A percentile compares a stretch with the other conserved stretches of the same genome.
phyloP scores from a whole-genome alignment of 2,888 invertebrate species.

The Ryuthela nishihirai region DNA sequence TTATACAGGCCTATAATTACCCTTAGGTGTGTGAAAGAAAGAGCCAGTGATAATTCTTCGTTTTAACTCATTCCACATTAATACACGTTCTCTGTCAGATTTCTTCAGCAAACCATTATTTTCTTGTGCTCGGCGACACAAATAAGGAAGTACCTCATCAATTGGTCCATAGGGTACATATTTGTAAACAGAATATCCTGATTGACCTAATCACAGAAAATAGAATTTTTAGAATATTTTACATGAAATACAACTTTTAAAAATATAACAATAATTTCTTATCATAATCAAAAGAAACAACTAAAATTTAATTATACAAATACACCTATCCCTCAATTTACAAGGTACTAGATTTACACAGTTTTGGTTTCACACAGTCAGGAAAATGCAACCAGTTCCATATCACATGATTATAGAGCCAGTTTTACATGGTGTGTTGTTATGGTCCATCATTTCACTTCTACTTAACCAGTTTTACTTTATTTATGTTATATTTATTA shows the following conservation, averaged over 20 bases:
- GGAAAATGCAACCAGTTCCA: no score
- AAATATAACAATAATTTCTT: neutral
- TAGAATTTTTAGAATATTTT: neutral
- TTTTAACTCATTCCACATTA: conserved; percentile 72
- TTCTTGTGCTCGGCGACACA: conserved; percentile 93
- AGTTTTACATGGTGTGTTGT: no score
- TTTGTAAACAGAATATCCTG: conserved; percentile 98
- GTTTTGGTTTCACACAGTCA: no score
- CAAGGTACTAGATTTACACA: no score
- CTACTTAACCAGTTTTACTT: no score
- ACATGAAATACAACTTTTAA: neutral
- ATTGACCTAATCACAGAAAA: conserved; percentile 68
- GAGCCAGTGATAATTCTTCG: conserved; percentile 67
- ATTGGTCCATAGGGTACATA: conserved; percentile 99
- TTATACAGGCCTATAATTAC: conserved; percentile 75
- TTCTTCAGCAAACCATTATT: conserved; percentile 90
- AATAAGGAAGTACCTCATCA: conserved; percentile 93
- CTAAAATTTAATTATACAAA: neutral
- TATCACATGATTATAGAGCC: no score
- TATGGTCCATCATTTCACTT: no score
- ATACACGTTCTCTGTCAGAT: conserved; percentile 83
- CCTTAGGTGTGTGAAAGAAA: conserved; percentile 39
- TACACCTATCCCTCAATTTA: neutral
- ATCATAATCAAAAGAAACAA: neutral
- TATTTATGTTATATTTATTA: no score